Conservation (phyloP, 2,888 invertebrate species). For the Cepaea hortensis region DNA sequence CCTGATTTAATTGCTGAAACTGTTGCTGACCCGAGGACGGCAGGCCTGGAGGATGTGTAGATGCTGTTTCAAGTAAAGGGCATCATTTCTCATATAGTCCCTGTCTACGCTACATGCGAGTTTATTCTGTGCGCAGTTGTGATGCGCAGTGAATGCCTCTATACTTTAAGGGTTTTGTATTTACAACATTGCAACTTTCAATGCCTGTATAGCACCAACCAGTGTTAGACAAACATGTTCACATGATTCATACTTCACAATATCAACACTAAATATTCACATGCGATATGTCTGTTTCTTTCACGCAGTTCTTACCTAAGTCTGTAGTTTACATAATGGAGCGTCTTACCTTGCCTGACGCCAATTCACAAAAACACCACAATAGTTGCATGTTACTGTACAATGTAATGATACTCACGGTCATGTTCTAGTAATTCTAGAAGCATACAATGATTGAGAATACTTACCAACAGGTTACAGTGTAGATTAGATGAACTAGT, state of each 20-base stretch:
- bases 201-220: too few species aligned
- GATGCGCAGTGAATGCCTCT: constrained; percentile 27
- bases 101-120: constrained; percentile 21
- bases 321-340: too few species aligned
- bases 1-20: constrained; percentile 10
- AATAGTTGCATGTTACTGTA: neutral
- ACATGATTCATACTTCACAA: too few species aligned
- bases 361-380: neutral
- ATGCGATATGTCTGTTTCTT: too few species aligned
- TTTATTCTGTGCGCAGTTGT: constrained; percentile 42
- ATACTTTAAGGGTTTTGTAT: neutral
- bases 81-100: neutral
- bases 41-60: too few species aligned
- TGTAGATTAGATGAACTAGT: neutral
- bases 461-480: constrained; percentile 13
- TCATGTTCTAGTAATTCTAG: neutral
- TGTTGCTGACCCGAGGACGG: too few species aligned
- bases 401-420: neutral
- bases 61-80: neutral
- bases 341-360: too few species aligned
- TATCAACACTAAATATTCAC: too few species aligned
- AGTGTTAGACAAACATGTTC: too few species aligned
- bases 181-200: neutral
- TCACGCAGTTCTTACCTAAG: too few species aligned
- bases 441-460: neutral